A percentile compares a stretch with the other conserved stretches of the same genome.
These are phyloP conservation scores for Yponomeuta evonymella DNA, from an alignment of 2,888 invertebrate species.

Conservation along the genomic window DNA sequence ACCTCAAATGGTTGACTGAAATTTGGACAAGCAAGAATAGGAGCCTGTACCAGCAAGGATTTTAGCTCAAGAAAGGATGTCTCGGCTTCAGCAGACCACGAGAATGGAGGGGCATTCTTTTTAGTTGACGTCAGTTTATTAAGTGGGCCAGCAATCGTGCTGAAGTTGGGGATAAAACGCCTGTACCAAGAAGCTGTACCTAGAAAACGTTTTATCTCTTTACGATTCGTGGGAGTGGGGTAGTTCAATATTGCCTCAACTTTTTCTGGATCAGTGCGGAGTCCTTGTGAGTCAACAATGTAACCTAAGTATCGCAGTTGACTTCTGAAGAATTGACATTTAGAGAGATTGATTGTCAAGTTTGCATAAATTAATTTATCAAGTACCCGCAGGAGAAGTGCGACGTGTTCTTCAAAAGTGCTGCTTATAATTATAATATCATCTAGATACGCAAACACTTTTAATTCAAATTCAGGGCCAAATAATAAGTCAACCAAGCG, in stretches of 20 bases:
- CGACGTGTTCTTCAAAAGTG: slow-evolving; percentile 22
- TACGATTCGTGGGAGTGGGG: no score
- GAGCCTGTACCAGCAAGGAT: slow-evolving; percentile 12
- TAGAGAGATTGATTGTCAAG: slow-evolving; percentile 24
- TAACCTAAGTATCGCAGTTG: slow-evolving; percentile 19
- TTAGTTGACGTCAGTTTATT: neutral
- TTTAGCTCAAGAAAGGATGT: slow-evolving; percentile 20
- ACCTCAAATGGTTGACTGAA: slow-evolving; percentile 9
- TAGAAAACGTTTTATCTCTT: neutral
- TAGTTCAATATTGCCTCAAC: no score
- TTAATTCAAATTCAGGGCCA: slow-evolving; percentile 10
- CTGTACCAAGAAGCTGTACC: slow-evolving; percentile 29
- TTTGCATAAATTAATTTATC: slow-evolving; percentile 25
- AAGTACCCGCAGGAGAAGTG: slow-evolving; percentile 22
- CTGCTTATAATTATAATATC: no score
- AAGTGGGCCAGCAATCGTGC: slow-evolving; percentile 27
- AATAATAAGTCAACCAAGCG: slow-evolving; percentile 14
- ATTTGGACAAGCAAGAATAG: slow-evolving; percentile 18
- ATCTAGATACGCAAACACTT: slow-evolving; percentile 16
- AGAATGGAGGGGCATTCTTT: slow-evolving; percentile 19
- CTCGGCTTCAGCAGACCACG: slow-evolving; percentile 27
- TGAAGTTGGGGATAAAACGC: slow-evolving; percentile 27
- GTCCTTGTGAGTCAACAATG: slow-evolving; percentile 29
- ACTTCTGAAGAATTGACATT: slow-evolving; percentile 17
- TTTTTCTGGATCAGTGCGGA: no score